A percentile compares a stretch with the other conserved stretches of the same genome.
Conservation (phyloP, 2,888 invertebrate genomes). For the Drosophila fungiperda region DNA sequence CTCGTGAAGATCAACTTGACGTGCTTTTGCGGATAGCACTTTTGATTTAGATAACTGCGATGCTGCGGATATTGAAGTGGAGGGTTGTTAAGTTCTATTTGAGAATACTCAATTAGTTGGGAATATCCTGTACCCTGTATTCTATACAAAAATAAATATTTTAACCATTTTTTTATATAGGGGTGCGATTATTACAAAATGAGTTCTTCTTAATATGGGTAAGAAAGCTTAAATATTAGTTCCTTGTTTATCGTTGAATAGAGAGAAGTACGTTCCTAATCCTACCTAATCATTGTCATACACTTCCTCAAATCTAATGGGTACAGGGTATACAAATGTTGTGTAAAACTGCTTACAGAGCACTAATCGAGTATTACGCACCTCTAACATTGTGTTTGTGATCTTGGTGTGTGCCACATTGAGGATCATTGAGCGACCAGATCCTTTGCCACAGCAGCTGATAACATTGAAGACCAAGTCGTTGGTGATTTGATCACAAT, state of each 20-base stretch:
- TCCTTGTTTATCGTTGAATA: not conserved
- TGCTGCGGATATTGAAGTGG: conserved; percentile 32
- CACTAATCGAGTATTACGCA: conserved; percentile 11
- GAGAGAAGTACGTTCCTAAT: not conserved
- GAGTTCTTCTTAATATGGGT: not conserved
- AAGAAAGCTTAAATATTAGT: not conserved
- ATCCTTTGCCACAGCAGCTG: conserved; percentile 33
- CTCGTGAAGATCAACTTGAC: conserved; percentile 57
- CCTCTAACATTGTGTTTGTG: conserved; percentile 32
- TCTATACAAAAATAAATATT: not conserved
- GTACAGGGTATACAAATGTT: not conserved
- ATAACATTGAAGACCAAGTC: conserved; percentile 61
- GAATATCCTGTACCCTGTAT: not conserved
- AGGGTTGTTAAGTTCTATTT: not conserved
- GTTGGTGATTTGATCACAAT: conserved; percentile 58
- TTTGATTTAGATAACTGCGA: conserved; percentile 51
- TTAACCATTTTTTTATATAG: not conserved
- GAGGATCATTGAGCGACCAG: conserved; percentile 32
- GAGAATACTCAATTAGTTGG: not conserved
- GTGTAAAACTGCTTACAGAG: not conserved
- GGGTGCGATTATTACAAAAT: not conserved
- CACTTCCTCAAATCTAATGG: not conserved
- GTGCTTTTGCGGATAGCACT: conserved; percentile 32
- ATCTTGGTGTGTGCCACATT: conserved; percentile 55
- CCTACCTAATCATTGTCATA: not conserved